These are phyloP conservation scores for Ectemnius cavifrons DNA, from an alignment of 2,888 invertebrate species.

Conservation along the genomic window DNA sequence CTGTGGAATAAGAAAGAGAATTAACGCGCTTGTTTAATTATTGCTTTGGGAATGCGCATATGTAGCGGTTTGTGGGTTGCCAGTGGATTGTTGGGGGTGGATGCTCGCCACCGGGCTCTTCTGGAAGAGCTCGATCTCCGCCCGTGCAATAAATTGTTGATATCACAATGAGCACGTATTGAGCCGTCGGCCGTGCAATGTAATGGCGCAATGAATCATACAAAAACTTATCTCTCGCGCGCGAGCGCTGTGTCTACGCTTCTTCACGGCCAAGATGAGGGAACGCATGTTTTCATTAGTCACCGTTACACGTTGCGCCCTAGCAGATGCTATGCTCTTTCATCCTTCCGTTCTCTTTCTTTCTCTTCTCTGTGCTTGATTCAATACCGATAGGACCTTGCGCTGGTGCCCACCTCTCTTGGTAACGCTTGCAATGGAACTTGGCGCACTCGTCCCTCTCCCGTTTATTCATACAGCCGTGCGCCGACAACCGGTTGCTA, in stretches of 20 bases:
- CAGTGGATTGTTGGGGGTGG: too few species aligned
- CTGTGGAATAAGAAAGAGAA: too few species aligned
- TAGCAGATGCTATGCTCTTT: conserved; percentile 30
- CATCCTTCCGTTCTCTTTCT: too few species aligned
- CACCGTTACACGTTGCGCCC: conserved; percentile 57
- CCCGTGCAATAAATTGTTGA: conserved; percentile 58
- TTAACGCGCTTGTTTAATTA: too few species aligned
- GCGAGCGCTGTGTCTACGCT: conserved; percentile 34
- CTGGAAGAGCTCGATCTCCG: conserved; percentile 31
- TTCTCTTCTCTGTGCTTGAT: too few species aligned
- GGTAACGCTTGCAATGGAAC: too few species aligned
- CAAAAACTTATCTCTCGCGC: conserved; percentile 53
- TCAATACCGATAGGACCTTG: conserved; percentile 7
- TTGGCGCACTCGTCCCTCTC: too few species aligned
- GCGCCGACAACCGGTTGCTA: conserved; percentile 12
- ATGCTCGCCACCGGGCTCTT: too few species aligned
- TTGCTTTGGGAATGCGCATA: too few species aligned
- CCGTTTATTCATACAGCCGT: not conserved
- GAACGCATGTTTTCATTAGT: conserved; percentile 63
- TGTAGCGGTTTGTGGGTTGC: too few species aligned
- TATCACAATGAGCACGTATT: conserved; percentile 63
- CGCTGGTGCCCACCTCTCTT: not conserved
- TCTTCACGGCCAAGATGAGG: conserved; percentile 41
- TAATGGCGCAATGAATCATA: conserved; percentile 63
- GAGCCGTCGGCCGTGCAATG: conserved; percentile 56